Evolutionary conservation across 2,797 vertebrate species (phyloP).

Genomic region (Danio albolineatus): DNA sequence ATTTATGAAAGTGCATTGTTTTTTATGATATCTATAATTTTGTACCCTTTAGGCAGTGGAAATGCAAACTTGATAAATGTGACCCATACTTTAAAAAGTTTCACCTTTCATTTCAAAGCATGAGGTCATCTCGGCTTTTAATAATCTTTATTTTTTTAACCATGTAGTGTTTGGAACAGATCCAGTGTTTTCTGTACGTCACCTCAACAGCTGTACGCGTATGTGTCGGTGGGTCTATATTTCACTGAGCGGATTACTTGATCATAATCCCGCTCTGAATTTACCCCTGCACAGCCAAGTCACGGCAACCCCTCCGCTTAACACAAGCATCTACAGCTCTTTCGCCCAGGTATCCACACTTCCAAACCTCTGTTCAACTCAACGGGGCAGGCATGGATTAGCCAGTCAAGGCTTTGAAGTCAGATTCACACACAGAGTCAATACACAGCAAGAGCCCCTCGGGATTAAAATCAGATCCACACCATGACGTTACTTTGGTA

Average conservation of each 20-base stretch:
- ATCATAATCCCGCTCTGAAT: conserved; percentile 74
- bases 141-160: not conserved
- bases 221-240: conserved; percentile 15
- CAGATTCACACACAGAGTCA: conserved; percentile 68
- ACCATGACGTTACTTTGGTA: conserved; percentile 9
- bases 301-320: not conserved
- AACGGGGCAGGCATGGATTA: conserved; percentile 69
- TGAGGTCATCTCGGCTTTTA: not conserved
- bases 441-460: conserved; percentile 62
- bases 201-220: conserved; percentile 27
- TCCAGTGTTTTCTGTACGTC: conserved; percentile 28
- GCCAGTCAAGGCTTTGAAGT: conserved; percentile 71
- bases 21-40: too few relatives aligned
- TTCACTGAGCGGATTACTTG: conserved; percentile 70
- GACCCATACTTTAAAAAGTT: not conserved
- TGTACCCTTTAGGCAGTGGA: too few relatives aligned
- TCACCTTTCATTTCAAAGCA: not conserved
- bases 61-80: too few relatives aligned
- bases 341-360: conserved; percentile 67
- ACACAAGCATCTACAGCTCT: conserved; percentile 51
- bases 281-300: conserved; percentile 57
- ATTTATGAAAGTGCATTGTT: too few relatives aligned
- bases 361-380: conserved; percentile 67
- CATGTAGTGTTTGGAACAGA: not conserved
- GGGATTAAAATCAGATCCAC: conserved; percentile 67